Base-by-base conservation (phyloP, 2,888 invertebrate genomes). In the Dynastes grantii region DNA sequence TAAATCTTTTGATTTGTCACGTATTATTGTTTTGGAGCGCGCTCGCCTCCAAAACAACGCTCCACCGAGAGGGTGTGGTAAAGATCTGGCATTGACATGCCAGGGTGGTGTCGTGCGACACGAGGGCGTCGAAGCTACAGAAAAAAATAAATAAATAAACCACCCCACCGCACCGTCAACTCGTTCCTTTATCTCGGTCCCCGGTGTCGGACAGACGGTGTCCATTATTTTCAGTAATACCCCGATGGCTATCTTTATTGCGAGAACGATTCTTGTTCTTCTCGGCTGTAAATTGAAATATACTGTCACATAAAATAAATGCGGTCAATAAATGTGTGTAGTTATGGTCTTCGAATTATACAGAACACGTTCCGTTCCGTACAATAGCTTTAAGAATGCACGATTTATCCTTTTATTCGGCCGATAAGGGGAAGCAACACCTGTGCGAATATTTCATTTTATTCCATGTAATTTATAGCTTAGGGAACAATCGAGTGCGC, bases 171-270 rank as follows among this genome's bases (percentile, higher is more conserved):
- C 73, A n/a, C 11, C 61, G 27, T 49, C 27, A 22, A 37, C 58
- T 58, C 58, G 73, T 73, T 40, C 61, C 40, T 73, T 73, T 73
- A 73, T 73, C 73, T 73, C 9, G 67, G 73, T 61, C 73, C 45
- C n/a, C 32, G 40, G 61, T 73, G 73, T 73, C 27, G 58, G 73
- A 40, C 76, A 53, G 58, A 49, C 22, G 75, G 53, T 16, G 53
- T 76, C 67, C 76, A 76, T 76, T 76, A 76, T 76, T 76, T 76
- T 67, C 67, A 67, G 64, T 67, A 76, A 64, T 76, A 51, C 55
- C 55, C 40, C 67, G 76, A 76, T 76, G 73, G 76, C 76, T 76
- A 76, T 76, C 76, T 76, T 76, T 76, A 76, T 76, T 65, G 76
- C 67, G 76, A 58, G 76, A 76, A 73, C 40, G 73, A 73, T 73